Evolutionary conservation across 2,113 vertebrate species (phyloP), one percentile per base, ranked within the genome.

Genomic region (Gulo gulo): DNA sequence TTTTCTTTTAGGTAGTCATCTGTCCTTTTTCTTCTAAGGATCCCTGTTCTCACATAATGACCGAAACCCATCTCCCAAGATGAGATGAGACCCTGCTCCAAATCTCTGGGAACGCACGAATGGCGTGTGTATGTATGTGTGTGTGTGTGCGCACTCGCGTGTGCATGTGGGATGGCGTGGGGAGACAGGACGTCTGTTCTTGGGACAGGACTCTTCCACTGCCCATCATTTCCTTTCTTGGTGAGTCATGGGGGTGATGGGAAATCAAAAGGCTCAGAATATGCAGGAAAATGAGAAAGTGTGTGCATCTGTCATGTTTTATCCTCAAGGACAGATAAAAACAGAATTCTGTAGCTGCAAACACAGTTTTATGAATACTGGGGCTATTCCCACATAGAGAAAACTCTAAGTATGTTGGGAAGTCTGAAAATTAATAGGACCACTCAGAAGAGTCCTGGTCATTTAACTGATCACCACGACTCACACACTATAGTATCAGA

Each of bases 131-230:
- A 9, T 23, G 45, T 0, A 2, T 13, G 31, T 23, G 61, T 63
- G 59, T 61, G 59, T 59, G 57, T 59, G 57, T 15, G 2, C 23
- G 11, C 14, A 31, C 6, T 16, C 52, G 18, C 21, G 36, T 0
- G 1, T 13, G 31, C 14, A 26, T 31, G 10, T 24, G 59, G 24
- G 59, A 23, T 8, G 24, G 11, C 45, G 1, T 1, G 0, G n/a
- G 12, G 3, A 6, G 18, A 39, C 1, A 11, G 23, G 39, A 31
- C 13, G 0, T 26, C 61, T 36, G 4, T 67, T 31, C 69, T 80
- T 79, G 42, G 47, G 31, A 79, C 21, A 52, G 15, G 36, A 63
- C 47, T 42, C 61, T 36, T 50, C 71, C n/a, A 7, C 16, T 4
- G 7, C 11, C n/a, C 45, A 50, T 4, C 23, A 4, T 8, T 39